Percentiles rank a stretch among this genome's conserved stretches.
phyloP scores from a whole-genome alignment of 2,797 vertebrate genomes.

The Melanotaenia pygmaea region DNA sequence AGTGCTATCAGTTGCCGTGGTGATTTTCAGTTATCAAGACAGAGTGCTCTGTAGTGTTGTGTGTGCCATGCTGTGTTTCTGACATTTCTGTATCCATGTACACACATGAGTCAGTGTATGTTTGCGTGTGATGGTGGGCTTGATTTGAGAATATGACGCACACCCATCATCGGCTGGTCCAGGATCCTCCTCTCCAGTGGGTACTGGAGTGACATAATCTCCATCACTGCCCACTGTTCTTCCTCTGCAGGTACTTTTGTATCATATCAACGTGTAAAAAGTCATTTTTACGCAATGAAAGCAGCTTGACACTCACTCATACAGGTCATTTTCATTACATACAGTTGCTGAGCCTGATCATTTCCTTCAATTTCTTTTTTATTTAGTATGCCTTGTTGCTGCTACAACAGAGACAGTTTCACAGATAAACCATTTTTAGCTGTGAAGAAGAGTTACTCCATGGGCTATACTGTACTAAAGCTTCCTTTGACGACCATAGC shows the following conservation, averaged over 20 bases:
- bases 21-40: slow-evolving; percentile 72
- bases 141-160: slow-evolving; percentile 67
- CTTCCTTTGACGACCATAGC: not conserved
- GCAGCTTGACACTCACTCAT: not conserved
- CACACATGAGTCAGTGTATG: slow-evolving; percentile 51
- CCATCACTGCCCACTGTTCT: slow-evolving; percentile 64
- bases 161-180: slow-evolving; percentile 54
- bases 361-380: slow-evolving; percentile 21
- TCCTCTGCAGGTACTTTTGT: slow-evolving; percentile 54
- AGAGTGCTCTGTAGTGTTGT: slow-evolving; percentile 37
- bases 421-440: slow-evolving; percentile 11
- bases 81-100: slow-evolving; percentile 57
- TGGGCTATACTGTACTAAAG: not conserved
- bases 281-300: slow-evolving; percentile 19
- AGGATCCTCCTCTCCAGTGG: slow-evolving; percentile 67
- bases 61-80: slow-evolving; percentile 48
- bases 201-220: slow-evolving; percentile 69
- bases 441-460: not conserved
- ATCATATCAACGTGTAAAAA: slow-evolving; percentile 23
- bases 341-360: not conserved
- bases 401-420: slow-evolving; percentile 3
- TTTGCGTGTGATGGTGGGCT: slow-evolving; percentile 54
- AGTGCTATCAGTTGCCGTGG: slow-evolving; percentile 80
- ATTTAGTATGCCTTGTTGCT: not conserved
- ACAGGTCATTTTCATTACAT: slow-evolving; percentile 22